Conservation (phyloP, 37 sponge, comb jelly and placozoan species). For the Tethya wilhelma region DNA sequence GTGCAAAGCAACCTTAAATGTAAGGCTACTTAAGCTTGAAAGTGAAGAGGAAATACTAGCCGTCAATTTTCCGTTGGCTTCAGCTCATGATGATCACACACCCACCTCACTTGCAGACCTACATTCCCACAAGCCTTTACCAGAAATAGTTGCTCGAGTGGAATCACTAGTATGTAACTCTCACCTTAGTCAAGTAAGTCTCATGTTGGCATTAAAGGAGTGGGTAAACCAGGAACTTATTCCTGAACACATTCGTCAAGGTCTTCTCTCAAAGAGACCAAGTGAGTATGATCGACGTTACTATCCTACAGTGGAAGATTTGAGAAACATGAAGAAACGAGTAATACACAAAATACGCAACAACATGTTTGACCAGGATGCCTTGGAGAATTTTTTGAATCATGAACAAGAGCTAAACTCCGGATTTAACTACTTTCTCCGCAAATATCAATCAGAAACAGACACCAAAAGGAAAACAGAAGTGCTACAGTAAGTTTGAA, state of each 20-base stretch:
- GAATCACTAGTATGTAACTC: conserved; percentile 12
- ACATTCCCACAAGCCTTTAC: conserved; percentile 33
- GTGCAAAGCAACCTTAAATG: conserved; percentile 25
- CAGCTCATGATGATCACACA: conserved; percentile 14
- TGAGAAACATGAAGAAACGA: conserved; percentile 7
- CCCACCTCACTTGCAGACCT: conserved; percentile 27
- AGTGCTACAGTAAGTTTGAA: not conserved
- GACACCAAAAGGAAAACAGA: conserved; percentile 15
- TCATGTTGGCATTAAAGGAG: conserved; percentile 20
- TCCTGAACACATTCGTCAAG: conserved; percentile 26
- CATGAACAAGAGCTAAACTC: not conserved
- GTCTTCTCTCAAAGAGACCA: not conserved
- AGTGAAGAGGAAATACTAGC: conserved; percentile 7
- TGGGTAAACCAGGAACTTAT: conserved; percentile 27
- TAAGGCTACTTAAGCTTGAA: not conserved
- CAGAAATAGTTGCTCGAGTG: not conserved
- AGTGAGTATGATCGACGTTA: conserved; percentile 28
- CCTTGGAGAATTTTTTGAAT: conserved; percentile 13
- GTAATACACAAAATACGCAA: conserved; percentile 25
- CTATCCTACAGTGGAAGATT: conserved; percentile 29
- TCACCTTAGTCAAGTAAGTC: conserved; percentile 28
- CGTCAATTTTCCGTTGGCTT: conserved; percentile 9
- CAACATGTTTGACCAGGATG: conserved; percentile 43
- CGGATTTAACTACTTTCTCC: conserved; percentile 10
- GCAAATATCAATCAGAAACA: conserved; percentile 9